Evolutionary conservation across 2,797 vertebrate species (phyloP), one percentile per base, ranked within the genome.

Genomic region (Enteromius trimaculatus): DNA sequence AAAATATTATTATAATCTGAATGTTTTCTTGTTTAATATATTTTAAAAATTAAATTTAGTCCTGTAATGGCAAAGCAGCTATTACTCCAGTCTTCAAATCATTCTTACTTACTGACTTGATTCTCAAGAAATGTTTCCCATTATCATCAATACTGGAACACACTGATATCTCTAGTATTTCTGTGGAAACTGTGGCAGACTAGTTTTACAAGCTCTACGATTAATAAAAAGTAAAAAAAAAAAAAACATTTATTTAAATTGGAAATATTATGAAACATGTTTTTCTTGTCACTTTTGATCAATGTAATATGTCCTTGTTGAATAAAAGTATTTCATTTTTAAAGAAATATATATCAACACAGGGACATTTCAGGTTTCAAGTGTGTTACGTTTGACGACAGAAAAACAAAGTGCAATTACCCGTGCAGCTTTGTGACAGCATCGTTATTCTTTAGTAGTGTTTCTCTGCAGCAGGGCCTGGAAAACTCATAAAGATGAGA

Each of bases 401-500:
- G 17, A 23, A 49, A 47, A 47, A 47, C 68, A 26, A 69, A 69
- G 42, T 16, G 68, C 13, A 70, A 26, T 70, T 70, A 44, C n/a
- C 68, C n/a, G 1, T 44, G 39, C 13, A 44, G 68, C 14, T 16
- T 44, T 47, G 23, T 29, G 16, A 17, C 17, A 4, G 23, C 16
- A n/a, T 37, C 19, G 7, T 75, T 37, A n/a, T 55, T 66, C 31
- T 51, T 49, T 53, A 68, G 60, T 17, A 53, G 62, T 1, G 44
- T 68, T 66, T 51, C 31, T 68, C 29, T 17, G 47, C 16, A 9
- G 19, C 65, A 26, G 13, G 29, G 21, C 5, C 42, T 53, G 62
- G 47, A 53, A 53, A 68, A 79, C 31, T 34, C 44, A 79, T 79
- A 37, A 39, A 68, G 47, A 53, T 68, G 44, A 31, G 23, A 68